Evolutionary conservation across 2,888 invertebrate genomes (phyloP).

Genomic region (Thera obeliscata): DNA sequence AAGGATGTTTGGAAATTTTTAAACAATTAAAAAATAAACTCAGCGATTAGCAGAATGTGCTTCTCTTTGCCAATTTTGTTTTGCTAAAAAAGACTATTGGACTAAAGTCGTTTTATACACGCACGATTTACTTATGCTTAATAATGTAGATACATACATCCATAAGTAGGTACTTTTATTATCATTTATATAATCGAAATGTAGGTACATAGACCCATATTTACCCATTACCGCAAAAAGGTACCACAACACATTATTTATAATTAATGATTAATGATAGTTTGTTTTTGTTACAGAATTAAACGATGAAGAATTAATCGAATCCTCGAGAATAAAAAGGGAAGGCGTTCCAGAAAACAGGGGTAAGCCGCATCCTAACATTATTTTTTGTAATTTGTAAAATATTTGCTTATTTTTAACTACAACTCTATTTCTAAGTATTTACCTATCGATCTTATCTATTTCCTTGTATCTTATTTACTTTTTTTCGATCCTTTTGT

Average conservation of each 20-base stretch:
- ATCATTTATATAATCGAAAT: too few species aligned
- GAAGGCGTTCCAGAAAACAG: slow-evolving; percentile 80
- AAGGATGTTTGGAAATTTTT: neutral
- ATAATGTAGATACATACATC: too few species aligned
- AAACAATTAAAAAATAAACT: neutral
- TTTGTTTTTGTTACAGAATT: slow-evolving; percentile 69
- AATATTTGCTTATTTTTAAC: slow-evolving; percentile 50
- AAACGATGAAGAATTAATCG: slow-evolving; percentile 69
- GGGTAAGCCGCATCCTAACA: slow-evolving; percentile 63
- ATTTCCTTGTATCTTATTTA: neutral
- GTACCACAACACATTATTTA: too few species aligned
- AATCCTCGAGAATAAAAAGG: slow-evolving; percentile 77
- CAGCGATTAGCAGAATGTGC: neutral
- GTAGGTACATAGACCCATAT: too few species aligned
- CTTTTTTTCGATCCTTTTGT: too few species aligned
- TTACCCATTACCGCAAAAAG: too few species aligned
- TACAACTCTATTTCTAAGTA: neutral
- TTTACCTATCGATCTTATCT: neutral
- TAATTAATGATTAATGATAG: too few species aligned
- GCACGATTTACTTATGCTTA: too few species aligned
- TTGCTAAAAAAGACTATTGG: neutral
- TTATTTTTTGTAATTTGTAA: slow-evolving; percentile 47
- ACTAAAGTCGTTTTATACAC: too few species aligned
- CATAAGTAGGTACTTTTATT: too few species aligned
- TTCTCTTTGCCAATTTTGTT: neutral